These are phyloP conservation scores for Drosophila fulvimacula DNA, from an alignment of 2,888 invertebrate genomes.

Conservation along the genomic window DNA sequence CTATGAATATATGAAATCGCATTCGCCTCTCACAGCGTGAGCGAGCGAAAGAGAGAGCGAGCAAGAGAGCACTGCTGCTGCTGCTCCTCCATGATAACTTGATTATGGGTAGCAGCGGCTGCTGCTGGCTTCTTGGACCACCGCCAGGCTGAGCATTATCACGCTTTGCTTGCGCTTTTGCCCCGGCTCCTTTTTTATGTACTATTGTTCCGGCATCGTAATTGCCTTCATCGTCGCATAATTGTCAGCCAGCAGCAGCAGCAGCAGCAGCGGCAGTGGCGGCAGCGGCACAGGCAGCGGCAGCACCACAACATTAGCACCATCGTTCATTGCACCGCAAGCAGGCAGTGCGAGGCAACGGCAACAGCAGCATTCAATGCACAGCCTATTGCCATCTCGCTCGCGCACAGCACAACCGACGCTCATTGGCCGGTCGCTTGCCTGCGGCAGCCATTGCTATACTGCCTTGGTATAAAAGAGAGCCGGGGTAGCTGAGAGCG, in stretches of 20 bases:
- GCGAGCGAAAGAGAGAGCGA: background rate
- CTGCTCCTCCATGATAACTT: constrained; percentile 66
- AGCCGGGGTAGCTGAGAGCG: constrained; percentile 72
- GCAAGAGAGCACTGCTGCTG: constrained; percentile 15
- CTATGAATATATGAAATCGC: constrained; percentile 82
- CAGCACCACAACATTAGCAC: constrained; percentile 64
- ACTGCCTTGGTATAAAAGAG: constrained; percentile 76
- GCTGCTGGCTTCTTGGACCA: constrained; percentile 35
- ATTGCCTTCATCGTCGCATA: constrained; percentile 83
- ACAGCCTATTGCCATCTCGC: constrained; percentile 39
- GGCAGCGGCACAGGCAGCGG: constrained; percentile 21
- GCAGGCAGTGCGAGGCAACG: constrained; percentile 42
- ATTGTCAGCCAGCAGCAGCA: constrained; percentile 63
- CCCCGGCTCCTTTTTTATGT: constrained; percentile 45
- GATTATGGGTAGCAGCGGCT: constrained; percentile 55
- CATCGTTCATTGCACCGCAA: constrained; percentile 58
- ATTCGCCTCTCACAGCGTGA: constrained; percentile 53
- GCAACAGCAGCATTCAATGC: constrained; percentile 1
- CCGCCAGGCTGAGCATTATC: constrained; percentile 49
- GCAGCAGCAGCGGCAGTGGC: constrained; percentile 18
- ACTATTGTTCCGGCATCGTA: constrained; percentile 80
- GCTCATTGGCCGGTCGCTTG: constrained; percentile 72
- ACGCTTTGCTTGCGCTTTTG: constrained; percentile 46
- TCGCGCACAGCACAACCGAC: constrained; percentile 19
- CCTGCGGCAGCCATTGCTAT: constrained; percentile 73